Conservation (phyloP, 1,140 invertebrate species). For the Drosophila leontia region DNA sequence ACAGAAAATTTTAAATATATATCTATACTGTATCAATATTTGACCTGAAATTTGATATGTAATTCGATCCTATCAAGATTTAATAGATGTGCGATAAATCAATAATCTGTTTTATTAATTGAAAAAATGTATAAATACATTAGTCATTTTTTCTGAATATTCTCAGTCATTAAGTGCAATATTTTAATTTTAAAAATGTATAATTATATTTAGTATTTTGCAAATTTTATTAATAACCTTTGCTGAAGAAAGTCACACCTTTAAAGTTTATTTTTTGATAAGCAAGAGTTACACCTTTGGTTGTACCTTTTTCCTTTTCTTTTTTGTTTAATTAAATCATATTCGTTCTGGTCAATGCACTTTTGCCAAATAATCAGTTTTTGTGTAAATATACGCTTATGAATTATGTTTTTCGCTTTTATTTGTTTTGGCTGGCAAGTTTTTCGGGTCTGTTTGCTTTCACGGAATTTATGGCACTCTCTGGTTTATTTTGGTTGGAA, state of each 20-base stretch:
- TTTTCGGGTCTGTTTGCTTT: slow-evolving; percentile 1
- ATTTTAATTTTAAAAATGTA: too few species aligned
- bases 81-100: too few species aligned
- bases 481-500: slow-evolving; percentile 18
- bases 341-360: slow-evolving; percentile 10
- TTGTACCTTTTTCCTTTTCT: background rate
- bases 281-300: background rate
- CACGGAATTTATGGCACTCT: background rate
- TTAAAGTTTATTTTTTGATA: background rate
- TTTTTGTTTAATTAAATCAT: background rate
- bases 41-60: too few species aligned
- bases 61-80: too few species aligned
- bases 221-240: background rate
- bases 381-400: slow-evolving; percentile 2
- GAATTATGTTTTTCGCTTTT: slow-evolving; percentile 2
- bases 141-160: too few species aligned
- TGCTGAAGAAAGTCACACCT: background rate
- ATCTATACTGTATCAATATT: too few species aligned
- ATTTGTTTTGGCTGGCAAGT: slow-evolving; percentile 18
- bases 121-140: too few species aligned
- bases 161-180: too few species aligned
- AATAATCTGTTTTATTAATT: too few species aligned
- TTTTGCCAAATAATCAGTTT: slow-evolving; percentile 11
- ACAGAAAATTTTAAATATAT: too few species aligned
- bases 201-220: too few species aligned